Evolutionary conservation across 2,888 invertebrate genomes (phyloP).

Genomic region (Drosophila emarginata): DNA sequence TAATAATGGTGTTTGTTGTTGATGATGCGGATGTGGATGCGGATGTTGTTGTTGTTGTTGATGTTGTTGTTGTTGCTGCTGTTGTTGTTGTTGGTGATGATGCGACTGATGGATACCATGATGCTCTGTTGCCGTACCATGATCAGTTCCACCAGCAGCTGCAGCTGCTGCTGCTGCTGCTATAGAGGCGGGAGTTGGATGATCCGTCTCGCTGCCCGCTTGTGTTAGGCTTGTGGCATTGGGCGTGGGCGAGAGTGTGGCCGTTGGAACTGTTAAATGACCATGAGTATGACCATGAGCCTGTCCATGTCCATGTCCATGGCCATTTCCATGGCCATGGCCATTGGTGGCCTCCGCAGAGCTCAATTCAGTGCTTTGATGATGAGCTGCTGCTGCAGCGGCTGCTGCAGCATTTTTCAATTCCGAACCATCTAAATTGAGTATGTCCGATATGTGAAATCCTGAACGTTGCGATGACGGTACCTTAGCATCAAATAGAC

Average conservation of each 20-base stretch:
- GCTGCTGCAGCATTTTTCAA: slow-evolving; percentile 78
- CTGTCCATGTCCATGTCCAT: slow-evolving; percentile 29
- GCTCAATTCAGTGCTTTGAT: slow-evolving; percentile 42
- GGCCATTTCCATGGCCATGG: slow-evolving; percentile 41
- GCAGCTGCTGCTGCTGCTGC: neutral
- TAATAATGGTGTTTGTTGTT: slow-evolving; percentile 20
- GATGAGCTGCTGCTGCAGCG: slow-evolving; percentile 64
- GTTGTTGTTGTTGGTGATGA: slow-evolving; percentile 23
- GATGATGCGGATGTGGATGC: slow-evolving; percentile 41
- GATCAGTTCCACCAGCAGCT: slow-evolving; percentile 27
- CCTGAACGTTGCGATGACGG: slow-evolving; percentile 88
- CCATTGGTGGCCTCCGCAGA: slow-evolving; percentile 53
- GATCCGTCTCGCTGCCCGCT: slow-evolving; percentile 40
- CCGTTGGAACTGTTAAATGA: slow-evolving; percentile 39
- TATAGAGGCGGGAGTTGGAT: slow-evolving; percentile 16
- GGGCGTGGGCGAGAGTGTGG: slow-evolving; percentile 58
- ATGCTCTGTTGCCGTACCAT: slow-evolving; percentile 58
- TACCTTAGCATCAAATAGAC: slow-evolving; percentile 87
- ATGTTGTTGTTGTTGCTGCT: slow-evolving; percentile 25
- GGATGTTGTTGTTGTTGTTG: slow-evolving; percentile 29
- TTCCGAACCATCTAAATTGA: slow-evolving; percentile 90
- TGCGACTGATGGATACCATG: slow-evolving; percentile 7
- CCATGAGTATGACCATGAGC: slow-evolving; percentile 28
- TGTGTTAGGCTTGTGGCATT: slow-evolving; percentile 45
- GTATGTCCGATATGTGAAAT: slow-evolving; percentile 96